These are phyloP conservation scores for Agrotis clavis DNA, from an alignment of 2,888 invertebrate species.

Conservation along the genomic window DNA sequence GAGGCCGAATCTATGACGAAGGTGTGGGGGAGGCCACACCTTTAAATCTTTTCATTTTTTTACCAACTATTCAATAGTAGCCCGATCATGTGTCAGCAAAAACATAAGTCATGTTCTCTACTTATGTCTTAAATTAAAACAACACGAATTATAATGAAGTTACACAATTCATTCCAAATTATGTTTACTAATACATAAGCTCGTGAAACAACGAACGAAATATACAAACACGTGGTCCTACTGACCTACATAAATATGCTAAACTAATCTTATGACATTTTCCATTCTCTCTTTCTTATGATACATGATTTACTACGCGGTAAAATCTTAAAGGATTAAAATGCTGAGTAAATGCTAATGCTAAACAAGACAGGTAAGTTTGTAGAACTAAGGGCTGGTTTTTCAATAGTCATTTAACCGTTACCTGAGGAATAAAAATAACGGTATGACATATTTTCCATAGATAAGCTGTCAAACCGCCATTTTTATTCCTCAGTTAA, in stretches of 20 bases:
- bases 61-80: slow-evolving; percentile 3
- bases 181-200: slow-evolving; percentile 1
- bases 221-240: slow-evolving; percentile 9
- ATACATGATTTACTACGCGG: slow-evolving; percentile 5
- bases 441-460: too few species aligned
- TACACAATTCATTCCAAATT: slow-evolving; percentile 10
- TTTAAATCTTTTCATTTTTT: not conserved
- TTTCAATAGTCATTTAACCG: too few species aligned
- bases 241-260: not conserved
- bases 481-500: too few species aligned
- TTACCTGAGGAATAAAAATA: too few species aligned
- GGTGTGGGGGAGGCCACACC: too few species aligned
- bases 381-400: not conserved
- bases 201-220: slow-evolving; percentile 9
- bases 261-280: slow-evolving; percentile 4
- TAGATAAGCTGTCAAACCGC: too few species aligned
- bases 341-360: slow-evolving; percentile 61
- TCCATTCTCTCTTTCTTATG: too few species aligned
- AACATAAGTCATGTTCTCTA: slow-evolving; percentile 57
- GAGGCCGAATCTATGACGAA: not conserved
- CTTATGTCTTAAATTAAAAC: slow-evolving; percentile 26
- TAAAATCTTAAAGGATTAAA: slow-evolving; percentile 36
- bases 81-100: slow-evolving; percentile 38
- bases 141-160: slow-evolving; percentile 15
- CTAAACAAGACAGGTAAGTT: slow-evolving; percentile 14